Conservation (phyloP, 2,888 invertebrate species). For the Aleiodes alternator region DNA sequence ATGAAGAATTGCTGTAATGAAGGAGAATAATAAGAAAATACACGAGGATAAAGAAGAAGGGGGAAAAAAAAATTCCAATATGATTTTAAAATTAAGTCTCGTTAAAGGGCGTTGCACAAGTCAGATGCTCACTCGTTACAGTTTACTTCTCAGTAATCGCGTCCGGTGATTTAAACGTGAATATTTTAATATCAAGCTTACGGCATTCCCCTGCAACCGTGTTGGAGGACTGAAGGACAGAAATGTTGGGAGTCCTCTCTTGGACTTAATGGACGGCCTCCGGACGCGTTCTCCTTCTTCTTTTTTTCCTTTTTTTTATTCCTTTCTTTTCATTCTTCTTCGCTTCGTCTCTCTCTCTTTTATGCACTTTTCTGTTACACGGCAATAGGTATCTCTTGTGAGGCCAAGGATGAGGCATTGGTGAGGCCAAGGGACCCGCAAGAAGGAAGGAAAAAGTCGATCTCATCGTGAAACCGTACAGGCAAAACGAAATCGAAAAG, state of each 20-base stretch:
- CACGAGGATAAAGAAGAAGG: not conserved
- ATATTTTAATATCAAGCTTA: constrained; percentile 52
- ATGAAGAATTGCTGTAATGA: constrained; percentile 2
- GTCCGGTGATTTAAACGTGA: constrained; percentile 52
- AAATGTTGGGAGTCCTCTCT: constrained; percentile 27
- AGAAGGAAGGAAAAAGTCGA: constrained; percentile 35
- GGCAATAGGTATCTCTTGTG: constrained; percentile 4
- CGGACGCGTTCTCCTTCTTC: constrained; percentile 32
- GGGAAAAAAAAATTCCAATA: constrained; percentile 3
- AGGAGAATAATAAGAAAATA: not conserved
- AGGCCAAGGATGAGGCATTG: constrained; percentile 25
- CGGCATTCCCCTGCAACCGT: constrained; percentile 24
- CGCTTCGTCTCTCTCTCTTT: not conserved
- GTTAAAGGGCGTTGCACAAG: constrained; percentile 36
- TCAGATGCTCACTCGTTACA: constrained; percentile 26
- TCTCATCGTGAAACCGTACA: constrained; percentile 47
- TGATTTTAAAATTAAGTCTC: constrained; percentile 24
- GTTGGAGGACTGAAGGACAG: constrained; percentile 24
- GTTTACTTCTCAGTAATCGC: constrained; percentile 45
- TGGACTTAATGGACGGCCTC: constrained; percentile 38
- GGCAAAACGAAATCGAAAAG: constrained; percentile 50
- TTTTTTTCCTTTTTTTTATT: not conserved
- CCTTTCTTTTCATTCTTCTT: not conserved
- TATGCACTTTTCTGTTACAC: not conserved
- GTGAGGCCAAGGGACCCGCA: constrained; percentile 17